A percentile compares a stretch with the other conserved stretches of the same genome.
Conservation (phyloP, 1,140 invertebrate genomes). For the Gonatopus flavifemur region DNA sequence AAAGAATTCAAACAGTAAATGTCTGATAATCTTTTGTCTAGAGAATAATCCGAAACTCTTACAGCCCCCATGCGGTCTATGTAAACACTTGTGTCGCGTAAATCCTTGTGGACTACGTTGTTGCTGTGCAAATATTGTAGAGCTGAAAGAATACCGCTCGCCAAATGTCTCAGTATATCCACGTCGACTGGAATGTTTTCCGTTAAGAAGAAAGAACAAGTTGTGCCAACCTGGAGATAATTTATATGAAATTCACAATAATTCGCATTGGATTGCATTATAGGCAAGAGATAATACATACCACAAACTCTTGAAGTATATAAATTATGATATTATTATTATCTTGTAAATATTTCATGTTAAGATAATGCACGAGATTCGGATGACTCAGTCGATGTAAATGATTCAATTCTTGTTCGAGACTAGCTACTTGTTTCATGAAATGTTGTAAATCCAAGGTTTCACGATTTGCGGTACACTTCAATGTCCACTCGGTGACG, state of each 20-base stretch:
- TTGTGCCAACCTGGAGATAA: constrained; percentile 47
- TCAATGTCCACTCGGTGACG: constrained; percentile 72
- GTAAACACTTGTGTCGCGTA: constrained; percentile 69
- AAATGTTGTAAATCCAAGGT: constrained; percentile 51
- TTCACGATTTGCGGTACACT: constrained; percentile 36
- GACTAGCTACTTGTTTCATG: constrained; percentile 62
- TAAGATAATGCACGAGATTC: constrained; percentile 74
- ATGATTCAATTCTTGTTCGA: constrained; percentile 73
- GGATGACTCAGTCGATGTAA: constrained; percentile 69
- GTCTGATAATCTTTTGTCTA: constrained; percentile 67
- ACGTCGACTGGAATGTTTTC: constrained; percentile 62
- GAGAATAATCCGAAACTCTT: constrained; percentile 71
- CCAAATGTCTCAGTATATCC: constrained; percentile 65
- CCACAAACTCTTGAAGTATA: constrained; percentile 70
- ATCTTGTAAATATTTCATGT: constrained; percentile 65
- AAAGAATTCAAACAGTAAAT: constrained; percentile 46
- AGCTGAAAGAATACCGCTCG: constrained; percentile 66
- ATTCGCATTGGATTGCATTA: background rate
- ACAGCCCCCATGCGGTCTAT: constrained; percentile 62
- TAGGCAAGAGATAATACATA: constrained; percentile 48
- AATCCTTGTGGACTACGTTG: constrained; percentile 76
- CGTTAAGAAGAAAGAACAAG: constrained; percentile 58
- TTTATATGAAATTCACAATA: background rate
- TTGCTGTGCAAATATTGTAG: constrained; percentile 75
- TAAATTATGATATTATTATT: constrained; percentile 63